Conservation (phyloP, 1,140 invertebrate species). For the Aphelenchoides fujianensis region DNA sequence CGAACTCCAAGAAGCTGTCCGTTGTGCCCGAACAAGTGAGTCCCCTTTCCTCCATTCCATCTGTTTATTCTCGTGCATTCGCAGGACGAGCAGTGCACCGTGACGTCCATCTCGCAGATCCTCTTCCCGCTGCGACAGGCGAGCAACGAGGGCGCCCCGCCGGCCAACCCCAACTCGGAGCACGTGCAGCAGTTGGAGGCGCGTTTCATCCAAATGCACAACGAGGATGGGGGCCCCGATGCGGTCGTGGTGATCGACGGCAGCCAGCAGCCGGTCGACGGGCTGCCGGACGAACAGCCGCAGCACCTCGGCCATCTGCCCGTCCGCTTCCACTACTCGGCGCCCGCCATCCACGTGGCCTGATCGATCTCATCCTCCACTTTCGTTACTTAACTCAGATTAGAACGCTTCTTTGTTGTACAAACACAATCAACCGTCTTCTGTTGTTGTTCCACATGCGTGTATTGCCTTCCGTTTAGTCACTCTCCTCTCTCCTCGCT, state of each 20-base stretch:
- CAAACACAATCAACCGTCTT: background rate
- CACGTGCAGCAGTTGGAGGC: background rate
- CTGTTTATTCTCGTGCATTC: no score
- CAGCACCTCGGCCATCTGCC: background rate
- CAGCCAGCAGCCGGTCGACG: background rate
- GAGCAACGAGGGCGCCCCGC: background rate
- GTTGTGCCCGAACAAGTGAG: slow-evolving; percentile 41
- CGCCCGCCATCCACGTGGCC: slow-evolving; percentile 17
- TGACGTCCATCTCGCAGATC: slow-evolving; percentile 10
- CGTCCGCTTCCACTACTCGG: slow-evolving; percentile 14
- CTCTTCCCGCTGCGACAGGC: slow-evolving; percentile 4
- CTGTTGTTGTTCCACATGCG: background rate
- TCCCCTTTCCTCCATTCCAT: background rate
- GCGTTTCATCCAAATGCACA: background rate
- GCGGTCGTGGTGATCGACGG: background rate
- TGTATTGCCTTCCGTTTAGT: background rate
- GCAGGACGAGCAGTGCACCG: slow-evolving; percentile 5
- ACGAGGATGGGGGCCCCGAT: background rate
- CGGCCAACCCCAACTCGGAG: background rate
- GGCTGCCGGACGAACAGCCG: background rate
- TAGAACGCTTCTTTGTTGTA: background rate
- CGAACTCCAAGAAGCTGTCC: slow-evolving; percentile 42
- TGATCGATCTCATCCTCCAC: background rate
- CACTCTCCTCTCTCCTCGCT: no score
- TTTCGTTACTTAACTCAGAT: slow-evolving; percentile 2